phyloP scores from a whole-genome alignment of 2,888 invertebrate species.

The Lasioglossum figueresi region DNA sequence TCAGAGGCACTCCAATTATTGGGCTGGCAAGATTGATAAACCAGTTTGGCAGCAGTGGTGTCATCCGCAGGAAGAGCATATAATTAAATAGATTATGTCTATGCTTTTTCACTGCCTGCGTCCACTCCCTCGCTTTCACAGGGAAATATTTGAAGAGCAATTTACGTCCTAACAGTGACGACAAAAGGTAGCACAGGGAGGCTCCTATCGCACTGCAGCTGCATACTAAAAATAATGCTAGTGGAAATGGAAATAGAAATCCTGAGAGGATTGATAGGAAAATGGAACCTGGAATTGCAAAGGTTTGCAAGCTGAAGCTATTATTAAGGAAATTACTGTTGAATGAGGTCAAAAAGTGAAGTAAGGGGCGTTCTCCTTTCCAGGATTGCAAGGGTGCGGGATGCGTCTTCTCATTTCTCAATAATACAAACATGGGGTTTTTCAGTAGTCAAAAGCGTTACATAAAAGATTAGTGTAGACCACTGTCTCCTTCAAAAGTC shows the following conservation, averaged over 20 bases:
- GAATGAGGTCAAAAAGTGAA: neutral
- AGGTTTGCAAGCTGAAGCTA: constrained; percentile 94
- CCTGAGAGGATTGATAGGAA: constrained; percentile 98
- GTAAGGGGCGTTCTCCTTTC: too few relatives aligned
- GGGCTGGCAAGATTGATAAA: constrained; percentile 99
- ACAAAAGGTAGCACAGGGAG: constrained; percentile 96
- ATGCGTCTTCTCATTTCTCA: too few relatives aligned
- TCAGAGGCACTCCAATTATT: constrained; percentile 96
- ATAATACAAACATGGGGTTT: too few relatives aligned
- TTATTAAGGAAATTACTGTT: constrained; percentile 62
- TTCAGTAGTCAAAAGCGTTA: too few relatives aligned
- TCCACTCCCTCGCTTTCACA: constrained; percentile 93
- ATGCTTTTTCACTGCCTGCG: constrained; percentile 92
- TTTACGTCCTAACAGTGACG: constrained; percentile 94
- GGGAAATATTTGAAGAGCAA: constrained; percentile 95
- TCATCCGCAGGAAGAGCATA: constrained; percentile 97
- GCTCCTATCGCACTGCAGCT: constrained; percentile 98
- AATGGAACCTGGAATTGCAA: constrained; percentile 99
- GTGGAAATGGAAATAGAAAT: constrained; percentile 96
- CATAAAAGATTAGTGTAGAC: too few relatives aligned
- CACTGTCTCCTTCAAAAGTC: too few relatives aligned
- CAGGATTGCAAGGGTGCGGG: too few relatives aligned
- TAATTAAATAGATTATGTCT: constrained; percentile 96
- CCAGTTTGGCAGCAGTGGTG: constrained; percentile 99
- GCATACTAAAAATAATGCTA: constrained; percentile 94